Evolutionary conservation across 2,113 vertebrate species (phyloP), one percentile per base, ranked within the genome.

Genomic region (Cololabis saira): DNA sequence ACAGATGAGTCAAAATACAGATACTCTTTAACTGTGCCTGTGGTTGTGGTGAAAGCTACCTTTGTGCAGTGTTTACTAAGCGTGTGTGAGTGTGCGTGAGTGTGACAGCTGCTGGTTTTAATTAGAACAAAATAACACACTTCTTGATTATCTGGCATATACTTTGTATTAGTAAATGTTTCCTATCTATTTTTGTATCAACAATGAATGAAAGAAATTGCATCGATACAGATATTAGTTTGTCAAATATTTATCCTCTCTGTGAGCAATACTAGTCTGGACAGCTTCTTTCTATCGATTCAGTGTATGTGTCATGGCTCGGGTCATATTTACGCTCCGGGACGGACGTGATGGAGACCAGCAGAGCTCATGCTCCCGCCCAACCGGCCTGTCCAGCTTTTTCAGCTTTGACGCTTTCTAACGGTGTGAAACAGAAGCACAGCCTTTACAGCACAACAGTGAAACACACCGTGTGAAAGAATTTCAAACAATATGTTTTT

Each of bases 141-240:
- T 76, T 87, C 56, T 74, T 78, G 61, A 88, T 84, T 84, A 88
- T 90, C 79, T 79, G 43, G 56, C 21, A 50, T 57, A 68, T 76
- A 72, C 69, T 83, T 86, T 90, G 51, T 88, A 88, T 70, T 66
- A 62, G 55, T 82, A 87, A 84, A 87, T 87, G 76, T 90, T 92
- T 91, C 61, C 63, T 78, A 90, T 85, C 83, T 92, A 92, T 92
- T 92, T 93, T 92, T 92, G 71, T 92, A 92, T 85, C 64, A 53
- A 70, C 68, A 68, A 58, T 16, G 10, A 7, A 27, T n/a, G 56
- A 49, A 48, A 51, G 37, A 49, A 69, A 30, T 65, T 53, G 50
- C 74, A 44, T 67, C 12, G 70, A 61, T 40, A 63, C 18, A 48
- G 40, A 49, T 71, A 50, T 63, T 62, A 52, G 67, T 71, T 45